phyloP scores from a whole-genome alignment of 2,797 vertebrate species.

The Vireo griseus region DNA sequence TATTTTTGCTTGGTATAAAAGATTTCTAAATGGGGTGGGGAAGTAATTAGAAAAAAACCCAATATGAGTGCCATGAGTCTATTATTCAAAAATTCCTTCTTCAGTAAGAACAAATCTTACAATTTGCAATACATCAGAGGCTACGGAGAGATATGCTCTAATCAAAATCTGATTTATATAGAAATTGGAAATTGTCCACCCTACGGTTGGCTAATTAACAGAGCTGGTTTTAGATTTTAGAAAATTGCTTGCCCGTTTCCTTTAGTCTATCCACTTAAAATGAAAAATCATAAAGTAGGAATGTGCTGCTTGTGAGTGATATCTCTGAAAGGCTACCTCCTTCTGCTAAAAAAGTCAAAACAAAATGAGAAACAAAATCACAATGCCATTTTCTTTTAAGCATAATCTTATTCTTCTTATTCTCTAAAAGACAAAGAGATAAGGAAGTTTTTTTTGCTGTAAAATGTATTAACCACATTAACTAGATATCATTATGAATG shows the following conservation, averaged over 20 bases:
- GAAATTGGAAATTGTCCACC: background rate
- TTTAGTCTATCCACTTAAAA: background rate
- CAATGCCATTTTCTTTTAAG: background rate
- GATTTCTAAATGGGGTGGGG: background rate
- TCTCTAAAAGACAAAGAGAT: background rate
- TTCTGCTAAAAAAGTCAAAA: background rate
- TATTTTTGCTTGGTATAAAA: background rate
- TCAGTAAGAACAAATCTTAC: background rate
- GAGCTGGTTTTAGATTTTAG: slow-evolving; percentile 1
- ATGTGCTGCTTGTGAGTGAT: slow-evolving; percentile 31
- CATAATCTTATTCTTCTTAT: background rate
- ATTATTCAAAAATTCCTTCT: background rate
- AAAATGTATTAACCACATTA: background rate
- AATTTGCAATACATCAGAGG: background rate
- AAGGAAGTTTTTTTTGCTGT: background rate
- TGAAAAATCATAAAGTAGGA: slow-evolving; percentile 16
- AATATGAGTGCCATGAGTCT: background rate
- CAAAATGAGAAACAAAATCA: background rate
- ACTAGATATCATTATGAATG: background rate
- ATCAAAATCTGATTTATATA: background rate
- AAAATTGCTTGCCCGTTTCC: background rate
- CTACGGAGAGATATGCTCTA: background rate
- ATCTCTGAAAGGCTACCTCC: background rate
- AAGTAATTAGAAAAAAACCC: background rate
- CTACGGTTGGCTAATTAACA: background rate